Conservation (phyloP, 2,113 vertebrate species). For the Otocyon megalotis region DNA sequence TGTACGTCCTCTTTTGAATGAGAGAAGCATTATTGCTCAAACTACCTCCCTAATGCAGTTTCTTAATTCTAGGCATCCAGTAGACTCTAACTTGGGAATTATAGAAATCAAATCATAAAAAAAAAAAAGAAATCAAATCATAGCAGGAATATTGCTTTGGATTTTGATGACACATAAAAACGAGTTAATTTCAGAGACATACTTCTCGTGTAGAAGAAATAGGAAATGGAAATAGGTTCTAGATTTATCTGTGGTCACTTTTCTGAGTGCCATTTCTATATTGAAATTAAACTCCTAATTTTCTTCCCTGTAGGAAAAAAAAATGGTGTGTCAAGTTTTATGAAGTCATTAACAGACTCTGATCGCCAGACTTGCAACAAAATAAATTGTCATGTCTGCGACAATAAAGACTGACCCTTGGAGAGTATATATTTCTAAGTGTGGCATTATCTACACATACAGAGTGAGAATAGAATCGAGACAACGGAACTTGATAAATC, state of each 20-base stretch:
- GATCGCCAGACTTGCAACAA: conserved; percentile 41
- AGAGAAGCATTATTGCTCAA: not conserved
- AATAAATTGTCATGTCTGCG: conserved; percentile 55
- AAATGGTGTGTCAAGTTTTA: conserved; percentile 78
- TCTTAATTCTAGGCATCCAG: not conserved
- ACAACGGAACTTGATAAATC: not conserved
- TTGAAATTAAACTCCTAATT: conserved; percentile 76
- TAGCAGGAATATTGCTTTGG: not conserved
- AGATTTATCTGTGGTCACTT: conserved; percentile 74
- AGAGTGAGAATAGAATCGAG: conserved; percentile 50
- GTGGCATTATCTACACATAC: conserved; percentile 48
- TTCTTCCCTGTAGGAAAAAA: conserved; percentile 55
- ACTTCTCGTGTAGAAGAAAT: not conserved
- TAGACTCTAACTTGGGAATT: not conserved
- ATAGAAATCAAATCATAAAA: conserved; percentile 21
- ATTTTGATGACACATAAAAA: conserved; percentile 48
- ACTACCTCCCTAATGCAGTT: not conserved
- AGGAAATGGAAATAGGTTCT: conserved; percentile 62
- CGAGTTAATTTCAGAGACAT: conserved; percentile 62
- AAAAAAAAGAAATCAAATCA: conserved; percentile 38
- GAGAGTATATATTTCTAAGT: conserved; percentile 56
- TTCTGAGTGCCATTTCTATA: conserved; percentile 54
- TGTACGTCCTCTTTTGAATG: not conserved
- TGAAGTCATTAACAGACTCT: conserved; percentile 69
- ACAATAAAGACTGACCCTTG: conserved; percentile 53